These are phyloP conservation scores for Tachysurus vachellii DNA, from an alignment of 2,113 vertebrate genomes.

Conservation along the genomic window DNA sequence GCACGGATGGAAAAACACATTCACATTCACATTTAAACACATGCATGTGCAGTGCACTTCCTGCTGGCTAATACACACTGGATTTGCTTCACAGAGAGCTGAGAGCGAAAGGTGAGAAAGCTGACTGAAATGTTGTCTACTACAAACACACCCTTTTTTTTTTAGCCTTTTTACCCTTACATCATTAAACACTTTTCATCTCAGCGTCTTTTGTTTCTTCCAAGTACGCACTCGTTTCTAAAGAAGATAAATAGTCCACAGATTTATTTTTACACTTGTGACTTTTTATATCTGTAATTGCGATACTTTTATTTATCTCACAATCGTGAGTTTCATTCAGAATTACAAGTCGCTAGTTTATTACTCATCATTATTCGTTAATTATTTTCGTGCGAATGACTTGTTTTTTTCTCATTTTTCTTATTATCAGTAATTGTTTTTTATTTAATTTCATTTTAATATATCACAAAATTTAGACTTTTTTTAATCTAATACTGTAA, in stretches of 20 bases:
- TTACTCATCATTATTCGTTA: not conserved
- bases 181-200: conserved; percentile 2
- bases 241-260: not conserved
- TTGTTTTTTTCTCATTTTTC: not conserved
- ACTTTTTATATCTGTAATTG: not conserved
- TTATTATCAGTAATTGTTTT: too few species aligned
- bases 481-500: not conserved
- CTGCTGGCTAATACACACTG: conserved; percentile 40
- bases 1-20: conserved; percentile 8
- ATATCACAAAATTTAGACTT: too few species aligned
- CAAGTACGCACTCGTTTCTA: not conserved
- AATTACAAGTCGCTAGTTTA: not conserved
- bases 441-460: too few species aligned
- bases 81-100: conserved; percentile 2
- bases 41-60: conserved; percentile 43
- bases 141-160: not conserved
- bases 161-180: not conserved
- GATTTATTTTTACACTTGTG: not conserved
- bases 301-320: not conserved
- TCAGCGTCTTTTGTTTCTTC: not conserved
- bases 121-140: not conserved
- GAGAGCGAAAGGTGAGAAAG: not conserved
- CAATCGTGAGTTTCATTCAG: not conserved
- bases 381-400: not conserved
- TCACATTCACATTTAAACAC: conserved; percentile 42